phyloP scores from a whole-genome alignment of 2,113 vertebrate genomes.

The Ctenomys sociabilis region DNA sequence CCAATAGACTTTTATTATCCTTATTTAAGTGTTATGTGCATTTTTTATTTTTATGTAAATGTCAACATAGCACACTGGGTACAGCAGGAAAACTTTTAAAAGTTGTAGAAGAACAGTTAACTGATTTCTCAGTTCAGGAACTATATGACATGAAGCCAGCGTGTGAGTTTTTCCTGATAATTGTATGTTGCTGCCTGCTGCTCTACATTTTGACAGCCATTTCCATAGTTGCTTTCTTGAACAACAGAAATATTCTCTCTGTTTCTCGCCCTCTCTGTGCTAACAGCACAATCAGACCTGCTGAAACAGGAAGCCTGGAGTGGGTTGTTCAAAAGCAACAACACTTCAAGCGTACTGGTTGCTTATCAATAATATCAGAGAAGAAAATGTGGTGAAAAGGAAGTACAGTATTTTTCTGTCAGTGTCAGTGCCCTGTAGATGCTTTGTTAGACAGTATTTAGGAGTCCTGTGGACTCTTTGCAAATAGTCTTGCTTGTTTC shows the following conservation, averaged over 20 bases:
- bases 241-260: constrained; percentile 89
- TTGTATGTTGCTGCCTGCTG: constrained; percentile 90
- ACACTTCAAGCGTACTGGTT: constrained; percentile 85
- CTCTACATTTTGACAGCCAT: constrained; percentile 90
- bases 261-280: constrained; percentile 86
- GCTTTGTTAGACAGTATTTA: constrained; percentile 81
- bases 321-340: constrained; percentile 89
- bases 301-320: constrained; percentile 88
- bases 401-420: constrained; percentile 82
- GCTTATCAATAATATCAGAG: constrained; percentile 86
- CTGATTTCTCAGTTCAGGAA: constrained; percentile 88
- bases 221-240: constrained; percentile 90
- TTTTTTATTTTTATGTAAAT: constrained; percentile 51
- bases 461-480: constrained; percentile 79
- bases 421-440: constrained; percentile 82
- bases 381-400: constrained; percentile 77
- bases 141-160: constrained; percentile 88
- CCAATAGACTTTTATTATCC: neutral
- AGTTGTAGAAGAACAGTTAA: constrained; percentile 87
- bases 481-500: constrained; percentile 81
- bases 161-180: constrained; percentile 89
- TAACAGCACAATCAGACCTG: constrained; percentile 86
- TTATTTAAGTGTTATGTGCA: constrained; percentile 61
- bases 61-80: constrained; percentile 66
- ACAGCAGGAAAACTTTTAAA: constrained; percentile 83